Conservation (phyloP, 1,140 invertebrate genomes). For the Plodia interpunctella region DNA sequence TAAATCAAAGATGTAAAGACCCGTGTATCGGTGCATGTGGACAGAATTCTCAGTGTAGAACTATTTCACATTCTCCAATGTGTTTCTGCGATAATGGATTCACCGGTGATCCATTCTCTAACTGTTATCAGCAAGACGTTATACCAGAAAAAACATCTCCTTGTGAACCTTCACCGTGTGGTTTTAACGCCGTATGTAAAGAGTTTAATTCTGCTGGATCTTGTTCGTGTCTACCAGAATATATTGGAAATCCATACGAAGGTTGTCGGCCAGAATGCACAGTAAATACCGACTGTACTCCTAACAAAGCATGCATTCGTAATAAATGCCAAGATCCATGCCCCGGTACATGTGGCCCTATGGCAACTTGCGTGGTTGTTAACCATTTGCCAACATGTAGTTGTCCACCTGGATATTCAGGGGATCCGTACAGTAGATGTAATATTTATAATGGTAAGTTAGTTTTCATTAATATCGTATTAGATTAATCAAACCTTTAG, state of each 20-base stretch:
- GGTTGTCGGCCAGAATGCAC: slow-evolving; percentile 84
- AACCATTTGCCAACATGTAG: slow-evolving; percentile 85
- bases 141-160: slow-evolving; percentile 58
- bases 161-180: slow-evolving; percentile 84
- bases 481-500: slow-evolving; percentile 51
- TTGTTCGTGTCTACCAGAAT: slow-evolving; percentile 81
- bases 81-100: slow-evolving; percentile 80
- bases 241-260: slow-evolving; percentile 85
- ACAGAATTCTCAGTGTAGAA: slow-evolving; percentile 81
- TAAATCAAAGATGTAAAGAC: slow-evolving; percentile 84
- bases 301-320: slow-evolving; percentile 82
- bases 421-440: slow-evolving; percentile 81
- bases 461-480: slow-evolving; percentile 6
- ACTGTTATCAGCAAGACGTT: slow-evolving; percentile 51
- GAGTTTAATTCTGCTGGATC: slow-evolving; percentile 81
- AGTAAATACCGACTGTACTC: slow-evolving; percentile 81
- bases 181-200: slow-evolving; percentile 80
- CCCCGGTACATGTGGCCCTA: slow-evolving; percentile 82
- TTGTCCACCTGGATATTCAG: slow-evolving; percentile 82
- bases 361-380: slow-evolving; percentile 85
- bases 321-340: slow-evolving; percentile 86
- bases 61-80: slow-evolving; percentile 82
- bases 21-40: slow-evolving; percentile 86
- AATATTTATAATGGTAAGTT: slow-evolving; percentile 49
- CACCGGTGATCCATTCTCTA: slow-evolving; percentile 81